phyloP scores from a whole-genome alignment of 2,888 invertebrate genomes.

The Spisula subtruncata region DNA sequence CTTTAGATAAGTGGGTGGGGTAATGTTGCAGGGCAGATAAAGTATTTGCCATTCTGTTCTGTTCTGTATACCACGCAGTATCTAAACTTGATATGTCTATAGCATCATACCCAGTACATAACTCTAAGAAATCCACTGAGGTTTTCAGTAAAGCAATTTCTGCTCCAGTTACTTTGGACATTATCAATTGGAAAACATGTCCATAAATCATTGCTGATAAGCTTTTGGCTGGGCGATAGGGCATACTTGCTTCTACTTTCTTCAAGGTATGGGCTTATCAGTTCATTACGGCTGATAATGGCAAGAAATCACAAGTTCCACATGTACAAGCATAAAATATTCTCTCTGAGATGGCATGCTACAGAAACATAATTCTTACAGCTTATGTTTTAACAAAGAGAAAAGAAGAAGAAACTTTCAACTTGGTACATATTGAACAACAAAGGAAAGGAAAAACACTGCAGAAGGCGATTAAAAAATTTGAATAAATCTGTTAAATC shows the following conservation, averaged over 20 bases:
- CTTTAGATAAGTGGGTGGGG: background rate
- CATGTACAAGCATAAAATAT: conserved; percentile 46
- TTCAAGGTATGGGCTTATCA: conserved; percentile 46
- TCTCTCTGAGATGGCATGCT: conserved; percentile 7
- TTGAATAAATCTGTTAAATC: too few relatives aligned
- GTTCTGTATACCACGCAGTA: background rate
- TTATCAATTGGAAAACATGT: conserved; percentile 48
- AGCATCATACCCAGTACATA: background rate
- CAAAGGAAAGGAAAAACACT: too few relatives aligned
- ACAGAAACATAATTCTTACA: background rate
- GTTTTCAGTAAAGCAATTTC: conserved; percentile 14
- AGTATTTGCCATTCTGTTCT: background rate
- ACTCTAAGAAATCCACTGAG: background rate
- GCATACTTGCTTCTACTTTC: conserved; percentile 51
- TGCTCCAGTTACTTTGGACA: conserved; percentile 41
- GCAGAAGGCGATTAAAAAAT: too few relatives aligned
- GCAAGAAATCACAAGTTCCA: conserved; percentile 40
- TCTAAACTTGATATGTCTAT: conserved; percentile 15
- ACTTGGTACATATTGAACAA: too few relatives aligned
- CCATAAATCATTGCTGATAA: conserved; percentile 55
- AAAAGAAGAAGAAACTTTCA: background rate
- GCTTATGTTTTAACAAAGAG: too few relatives aligned
- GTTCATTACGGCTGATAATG: conserved; percentile 46
- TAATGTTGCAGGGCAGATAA: background rate
- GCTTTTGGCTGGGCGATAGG: conserved; percentile 50